Conservation (phyloP, 1,140 invertebrate genomes). For the Tetranychus urticae region DNA sequence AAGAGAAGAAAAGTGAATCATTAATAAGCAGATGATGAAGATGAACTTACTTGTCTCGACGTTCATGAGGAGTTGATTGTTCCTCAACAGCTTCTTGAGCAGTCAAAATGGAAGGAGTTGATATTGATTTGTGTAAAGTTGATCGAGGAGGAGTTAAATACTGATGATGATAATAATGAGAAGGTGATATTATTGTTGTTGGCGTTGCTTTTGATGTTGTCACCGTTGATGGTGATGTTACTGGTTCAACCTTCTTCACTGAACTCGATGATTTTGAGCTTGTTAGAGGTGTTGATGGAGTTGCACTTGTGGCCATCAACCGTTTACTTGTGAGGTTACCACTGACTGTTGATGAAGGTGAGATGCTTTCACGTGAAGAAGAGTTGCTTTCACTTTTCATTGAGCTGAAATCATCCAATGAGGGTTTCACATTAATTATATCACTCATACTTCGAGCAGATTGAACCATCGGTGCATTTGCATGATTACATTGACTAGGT, state of each 20-base stretch:
- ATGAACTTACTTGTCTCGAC: slow-evolving; percentile 17
- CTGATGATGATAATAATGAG: background rate
- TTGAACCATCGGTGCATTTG: background rate
- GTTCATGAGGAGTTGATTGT: slow-evolving; percentile 18
- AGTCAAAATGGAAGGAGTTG: slow-evolving; percentile 60
- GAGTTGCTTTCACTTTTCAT: background rate
- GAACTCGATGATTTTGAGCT: background rate
- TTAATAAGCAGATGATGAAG: background rate
- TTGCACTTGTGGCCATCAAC: too few species aligned
- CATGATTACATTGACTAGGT: background rate
- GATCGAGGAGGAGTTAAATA: slow-evolving; percentile 27
- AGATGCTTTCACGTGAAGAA: slow-evolving; percentile 19
- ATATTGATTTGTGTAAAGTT: slow-evolving; percentile 66
- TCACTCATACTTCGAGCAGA: slow-evolving; percentile 9
- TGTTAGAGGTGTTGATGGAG: too few species aligned
- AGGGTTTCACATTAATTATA: background rate
- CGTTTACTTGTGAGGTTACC: background rate
- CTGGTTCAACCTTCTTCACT: background rate
- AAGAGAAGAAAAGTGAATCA: slow-evolving; percentile 4
- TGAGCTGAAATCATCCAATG: slow-evolving; percentile 7
- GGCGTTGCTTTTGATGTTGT: too few species aligned
- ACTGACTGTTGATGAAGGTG: slow-evolving; percentile 20
- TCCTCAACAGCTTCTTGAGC: slow-evolving; percentile 28
- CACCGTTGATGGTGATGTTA: too few species aligned
- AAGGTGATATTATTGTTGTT: too few species aligned